Evolutionary conservation across 35 echinoderm and acorn worm genomes (phyloP), one percentile per base, ranked within the genome.

Genomic region (Holothuria glaberrima): DNA sequence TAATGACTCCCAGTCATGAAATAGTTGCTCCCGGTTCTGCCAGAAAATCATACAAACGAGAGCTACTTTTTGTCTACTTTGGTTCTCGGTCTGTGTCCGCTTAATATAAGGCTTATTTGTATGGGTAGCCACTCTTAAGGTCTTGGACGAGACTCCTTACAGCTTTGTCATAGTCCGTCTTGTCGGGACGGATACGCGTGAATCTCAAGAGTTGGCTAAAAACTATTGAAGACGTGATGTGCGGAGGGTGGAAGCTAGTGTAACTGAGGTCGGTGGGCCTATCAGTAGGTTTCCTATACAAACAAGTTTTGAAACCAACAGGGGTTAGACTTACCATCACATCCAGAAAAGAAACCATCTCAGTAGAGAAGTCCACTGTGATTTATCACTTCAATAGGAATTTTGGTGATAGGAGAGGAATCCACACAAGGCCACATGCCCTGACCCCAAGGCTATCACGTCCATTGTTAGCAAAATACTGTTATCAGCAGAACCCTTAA

Each of bases 141-240:
- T 18, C n/a, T 71, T 71, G 68, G 68, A 71, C 68, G 10, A 71
- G 30, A 71, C 26, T 31, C 30, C 30, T 71, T n/a, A n/a, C 68
- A 71, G 68, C 68, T 21, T 21, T 31, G 10, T 71, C 30, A 71
- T 31, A 71, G 68, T 71, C 68, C 9, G 68, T 18, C 30, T 29
- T 12, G 12, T 71, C 14, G 10, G 68, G 30, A 29, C 13, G 26
- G 10, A 71, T 71, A 31, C 27, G 29, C 30, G 14, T 1, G 29
- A 72, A 24, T 12, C 30, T 21, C 12, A 31, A 71, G 12, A 71
- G 30, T n/a, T 14, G 12, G 68, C 12, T 71, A 14, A 14, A 26
- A 31, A 14, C 12, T 71, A 26, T 10, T 12, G n/a, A n/a, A n/a
- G n/a, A n/a, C n/a, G n/a, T n/a, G n/a, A n/a, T n/a, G n/a, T n/a